Base-by-base conservation (phyloP, 2,113 vertebrate species). In the Callithrix jacchus region DNA sequence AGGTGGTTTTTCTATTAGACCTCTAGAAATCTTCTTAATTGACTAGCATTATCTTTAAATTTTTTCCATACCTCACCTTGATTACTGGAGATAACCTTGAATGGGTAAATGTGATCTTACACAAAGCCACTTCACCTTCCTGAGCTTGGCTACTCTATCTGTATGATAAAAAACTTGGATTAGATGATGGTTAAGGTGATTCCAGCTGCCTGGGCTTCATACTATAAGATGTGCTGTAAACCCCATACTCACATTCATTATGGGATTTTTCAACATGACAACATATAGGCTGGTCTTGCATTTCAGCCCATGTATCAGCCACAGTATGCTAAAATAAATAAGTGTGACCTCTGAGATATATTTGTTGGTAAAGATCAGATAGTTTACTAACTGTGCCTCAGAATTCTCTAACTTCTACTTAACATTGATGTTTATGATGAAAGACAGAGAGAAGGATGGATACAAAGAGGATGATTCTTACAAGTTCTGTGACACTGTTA, bases 1-100 rank as follows among this genome's bases (percentile, higher is more conserved):
- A 93, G 90, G 79, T 93, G 47, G 87, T 94, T 97, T 97, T 97
- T 82, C 94, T 89, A 35, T 70, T 45, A 56, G 23, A 81, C 81
- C 76, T 76, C 80, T 89, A 76, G 64, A 96, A 92, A 84, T 54
- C 71, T 82, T 92, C 47, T 16, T 95, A 95, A 93, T 86, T 92
- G 85, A 61, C 56, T 74, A 79, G 85, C 73, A 35, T 71, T 81
- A 23, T 87, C 80, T 93, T 94, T 71, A 94, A 79, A 66, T 89
- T 47, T 84, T 80, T 87, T 18, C 2, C 13, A 71, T 4, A 76
- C 5, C 16, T 96, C 9, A 23, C 47, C 11, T 92, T 85, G 87
- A 68, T 83, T 84, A 93, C 30, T n/a, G 45, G 56, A 82, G 42
- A 76, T 66, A 91, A 8, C 32, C 2, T 2, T 52, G 54, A 61